These are phyloP conservation scores for Schrankia costaestrigalis DNA, from an alignment of 2,888 invertebrate genomes.

Conservation along the genomic window DNA sequence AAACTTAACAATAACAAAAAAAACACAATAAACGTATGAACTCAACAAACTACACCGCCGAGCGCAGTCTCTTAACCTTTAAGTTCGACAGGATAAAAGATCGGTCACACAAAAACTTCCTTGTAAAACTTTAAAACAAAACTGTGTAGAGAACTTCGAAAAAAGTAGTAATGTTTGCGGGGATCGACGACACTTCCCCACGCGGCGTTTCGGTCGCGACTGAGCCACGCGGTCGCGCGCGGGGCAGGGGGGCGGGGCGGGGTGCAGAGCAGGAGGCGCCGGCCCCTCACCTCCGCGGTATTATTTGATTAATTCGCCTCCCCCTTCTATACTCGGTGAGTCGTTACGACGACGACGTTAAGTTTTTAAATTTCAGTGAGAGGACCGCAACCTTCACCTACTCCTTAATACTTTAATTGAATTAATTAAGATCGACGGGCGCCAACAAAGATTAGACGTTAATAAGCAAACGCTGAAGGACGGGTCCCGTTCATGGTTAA, in stretches of 20 bases:
- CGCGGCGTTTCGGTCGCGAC: constrained; percentile 71
- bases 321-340: constrained; percentile 78
- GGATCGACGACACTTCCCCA: constrained; percentile 74
- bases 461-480: constrained; percentile 72
- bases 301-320: constrained; percentile 81
- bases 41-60: constrained; percentile 67
- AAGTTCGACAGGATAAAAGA: constrained; percentile 61
- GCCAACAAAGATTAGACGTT: constrained; percentile 73
- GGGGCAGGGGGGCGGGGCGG: constrained; percentile 46
- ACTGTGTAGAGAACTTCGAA: constrained; percentile 75
- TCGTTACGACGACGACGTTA: constrained; percentile 73
- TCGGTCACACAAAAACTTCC: constrained; percentile 70
- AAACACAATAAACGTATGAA: constrained; percentile 75
- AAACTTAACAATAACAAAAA: constrained; percentile 80
- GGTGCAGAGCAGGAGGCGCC: constrained; percentile 39
- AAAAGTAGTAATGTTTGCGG: constrained; percentile 72
- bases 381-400: constrained; percentile 78
- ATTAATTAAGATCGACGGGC: constrained; percentile 73
- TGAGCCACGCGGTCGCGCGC: constrained; percentile 74
- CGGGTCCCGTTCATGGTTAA: constrained; percentile 69
- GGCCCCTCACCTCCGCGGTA: constrained; percentile 71
- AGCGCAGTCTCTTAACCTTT: constrained; percentile 61
- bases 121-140: constrained; percentile 75
- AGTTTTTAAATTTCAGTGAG: constrained; percentile 78
- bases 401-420: constrained; percentile 74